A percentile compares a stretch with the other conserved stretches of the same genome.
phyloP scores from a whole-genome alignment of 2,113 vertebrate species.

The Bufo gargarizans region DNA sequence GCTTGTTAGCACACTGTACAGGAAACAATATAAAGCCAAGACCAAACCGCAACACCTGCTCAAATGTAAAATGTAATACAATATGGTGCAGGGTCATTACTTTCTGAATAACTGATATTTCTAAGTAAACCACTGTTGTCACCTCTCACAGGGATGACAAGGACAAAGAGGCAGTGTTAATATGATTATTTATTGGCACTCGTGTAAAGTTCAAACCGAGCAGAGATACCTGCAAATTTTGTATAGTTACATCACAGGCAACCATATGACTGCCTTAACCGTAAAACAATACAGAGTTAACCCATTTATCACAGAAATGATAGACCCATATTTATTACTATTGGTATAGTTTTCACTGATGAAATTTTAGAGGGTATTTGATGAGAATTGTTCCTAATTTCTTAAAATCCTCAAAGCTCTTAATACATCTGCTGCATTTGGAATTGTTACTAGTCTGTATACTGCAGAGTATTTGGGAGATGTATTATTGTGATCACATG shows the following conservation, averaged over 20 bases:
- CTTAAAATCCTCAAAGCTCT: too few relatives aligned
- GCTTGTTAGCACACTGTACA: neutral
- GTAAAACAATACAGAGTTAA: neutral
- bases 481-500: too few relatives aligned
- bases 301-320: neutral
- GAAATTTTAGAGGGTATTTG: too few relatives aligned
- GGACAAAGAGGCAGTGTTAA: neutral
- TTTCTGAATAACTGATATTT: neutral
- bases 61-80: neutral
- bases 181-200: neutral
- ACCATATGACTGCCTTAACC: neutral
- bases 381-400: too few relatives aligned
- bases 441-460: too few relatives aligned
- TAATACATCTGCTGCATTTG: too few relatives aligned
- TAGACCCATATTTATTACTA: too few relatives aligned
- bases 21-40: neutral
- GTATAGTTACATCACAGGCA: neutral
- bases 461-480: too few relatives aligned
- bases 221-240: neutral
- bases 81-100: neutral
- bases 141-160: neutral
- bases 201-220: neutral
- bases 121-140: neutral
- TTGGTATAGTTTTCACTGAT: neutral
- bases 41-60: neutral